Conservation (phyloP, 2,888 invertebrate species). For the Sceliomorpha sp. region DNA sequence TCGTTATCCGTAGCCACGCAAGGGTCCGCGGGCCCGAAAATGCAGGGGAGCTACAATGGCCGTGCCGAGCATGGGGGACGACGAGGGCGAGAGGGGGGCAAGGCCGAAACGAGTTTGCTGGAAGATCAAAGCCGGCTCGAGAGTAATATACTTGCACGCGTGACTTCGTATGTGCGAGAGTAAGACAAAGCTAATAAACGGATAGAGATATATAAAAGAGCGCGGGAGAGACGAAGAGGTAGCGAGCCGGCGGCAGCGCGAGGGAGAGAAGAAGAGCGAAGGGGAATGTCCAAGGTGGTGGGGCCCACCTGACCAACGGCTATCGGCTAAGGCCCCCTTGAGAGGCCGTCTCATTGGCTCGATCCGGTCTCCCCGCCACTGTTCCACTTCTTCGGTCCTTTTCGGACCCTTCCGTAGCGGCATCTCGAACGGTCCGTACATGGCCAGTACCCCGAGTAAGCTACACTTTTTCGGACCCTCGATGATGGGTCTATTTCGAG, state of each 20-base stretch:
- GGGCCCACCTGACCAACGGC: slow-evolving; percentile 65
- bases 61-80: too few species aligned
- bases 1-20: slow-evolving; percentile 41
- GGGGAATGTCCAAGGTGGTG: slow-evolving; percentile 20
- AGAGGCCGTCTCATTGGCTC: slow-evolving; percentile 73
- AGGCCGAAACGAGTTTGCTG: slow-evolving; percentile 60
- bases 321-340: slow-evolving; percentile 68
- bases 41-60: slow-evolving; percentile 47
- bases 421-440: slow-evolving; percentile 48
- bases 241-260: slow-evolving; percentile 44
- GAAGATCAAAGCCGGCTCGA: slow-evolving; percentile 67
- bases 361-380: slow-evolving; percentile 67
- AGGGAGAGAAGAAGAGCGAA: slow-evolving; percentile 44
- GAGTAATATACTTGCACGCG: slow-evolving; percentile 64
- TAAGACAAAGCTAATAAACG: slow-evolving; percentile 31
- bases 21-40: slow-evolving; percentile 39
- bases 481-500: slow-evolving; percentile 65
- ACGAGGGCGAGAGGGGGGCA: slow-evolving; percentile 31
- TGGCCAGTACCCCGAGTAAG: slow-evolving; percentile 47
- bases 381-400: slow-evolving; percentile 59
- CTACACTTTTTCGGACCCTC: slow-evolving; percentile 51
- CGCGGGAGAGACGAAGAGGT: slow-evolving; percentile 9
- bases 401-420: slow-evolving; percentile 49
- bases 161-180: slow-evolving; percentile 41
- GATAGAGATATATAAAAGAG: slow-evolving; percentile 22